Evolutionary conservation across 1,140 invertebrate species (phyloP), one percentile per base, ranked within the genome.

Genomic region (Bombus fervidus): DNA sequence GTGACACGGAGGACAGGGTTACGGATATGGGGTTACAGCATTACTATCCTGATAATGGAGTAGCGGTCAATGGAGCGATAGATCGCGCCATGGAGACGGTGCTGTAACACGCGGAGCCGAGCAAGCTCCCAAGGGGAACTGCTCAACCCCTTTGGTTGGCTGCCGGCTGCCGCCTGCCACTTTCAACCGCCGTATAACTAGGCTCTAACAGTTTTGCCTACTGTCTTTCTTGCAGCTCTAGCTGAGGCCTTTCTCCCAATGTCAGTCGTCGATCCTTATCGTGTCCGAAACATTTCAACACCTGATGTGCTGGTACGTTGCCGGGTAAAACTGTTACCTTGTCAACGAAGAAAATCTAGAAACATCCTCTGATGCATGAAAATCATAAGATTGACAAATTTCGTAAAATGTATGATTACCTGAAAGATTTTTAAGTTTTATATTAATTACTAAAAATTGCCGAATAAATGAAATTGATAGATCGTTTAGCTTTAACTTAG

Each of bases 41-140:
- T 91, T 92, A 92, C 92, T 91, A 91, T 91, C 90, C 92, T 90
- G 92, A 94, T 94, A 94, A 94, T 94, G 91, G 93, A 93, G 92
- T 89, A 85, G 90, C 86, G 93, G 92, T 94, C 93, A 94, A 93
- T 94, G 91, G 90, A 89, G 87, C 90, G 90, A 93, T 93, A 92
- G 92, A 94, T 94, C 92, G 93, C 86, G 86, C 74, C 86, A 86
- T 81, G 85, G 87, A 90, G 88, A 90, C 86, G 89, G 68, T 66
- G 86, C 64, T 53, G 84, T 90, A 91, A 87, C 90, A 86, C 86
- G 86, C 87, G 88, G 87, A 92, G 87, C 87, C 82, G 81, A 87
- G 88, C 85, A 83, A 91, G 85, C 79, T 92, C 91, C 85, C 89
- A 18, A 68, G 92, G 28, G 89, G 85, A 87, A 74, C 62, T 64